Conservation (phyloP, 2,797 vertebrate genomes). For the Phataginus tetradactyla region DNA sequence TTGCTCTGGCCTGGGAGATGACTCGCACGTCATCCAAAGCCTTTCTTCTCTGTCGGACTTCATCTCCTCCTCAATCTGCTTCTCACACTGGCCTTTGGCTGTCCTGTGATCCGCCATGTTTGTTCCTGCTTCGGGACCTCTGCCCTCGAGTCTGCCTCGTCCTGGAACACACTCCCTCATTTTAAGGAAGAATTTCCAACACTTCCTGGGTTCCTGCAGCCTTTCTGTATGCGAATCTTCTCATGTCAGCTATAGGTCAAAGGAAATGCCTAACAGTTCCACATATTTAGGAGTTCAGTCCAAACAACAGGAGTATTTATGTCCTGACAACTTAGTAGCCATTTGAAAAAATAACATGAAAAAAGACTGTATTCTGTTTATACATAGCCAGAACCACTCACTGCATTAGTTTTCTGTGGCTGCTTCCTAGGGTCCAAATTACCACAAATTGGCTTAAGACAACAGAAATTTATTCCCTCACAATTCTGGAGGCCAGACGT, state of each 20-base stretch:
- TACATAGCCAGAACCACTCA: neutral
- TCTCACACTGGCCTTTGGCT: neutral
- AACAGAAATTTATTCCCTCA: neutral
- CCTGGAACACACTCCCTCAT: neutral
- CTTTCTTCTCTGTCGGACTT: neutral
- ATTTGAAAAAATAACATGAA: neutral
- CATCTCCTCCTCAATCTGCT: neutral
- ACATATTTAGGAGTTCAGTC: neutral
- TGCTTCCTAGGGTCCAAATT: neutral
- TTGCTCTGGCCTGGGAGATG: neutral
- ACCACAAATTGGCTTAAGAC: neutral
- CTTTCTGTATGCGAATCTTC: neutral
- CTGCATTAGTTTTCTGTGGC: neutral
- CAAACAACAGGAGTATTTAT: neutral
- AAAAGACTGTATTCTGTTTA: neutral
- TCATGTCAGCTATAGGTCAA: neutral
- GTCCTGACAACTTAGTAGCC: neutral
- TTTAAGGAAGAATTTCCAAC: neutral
- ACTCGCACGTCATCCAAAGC: too few relatives aligned
- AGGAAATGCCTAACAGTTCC: neutral
- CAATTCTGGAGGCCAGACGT: neutral
- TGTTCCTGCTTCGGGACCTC: neutral
- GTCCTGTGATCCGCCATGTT: neutral
- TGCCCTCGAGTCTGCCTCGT: neutral
- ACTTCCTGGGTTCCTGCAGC: neutral